These are phyloP conservation scores for Pandemis cinnamomeana DNA, from an alignment of 2,888 invertebrate species.

Conservation along the genomic window DNA sequence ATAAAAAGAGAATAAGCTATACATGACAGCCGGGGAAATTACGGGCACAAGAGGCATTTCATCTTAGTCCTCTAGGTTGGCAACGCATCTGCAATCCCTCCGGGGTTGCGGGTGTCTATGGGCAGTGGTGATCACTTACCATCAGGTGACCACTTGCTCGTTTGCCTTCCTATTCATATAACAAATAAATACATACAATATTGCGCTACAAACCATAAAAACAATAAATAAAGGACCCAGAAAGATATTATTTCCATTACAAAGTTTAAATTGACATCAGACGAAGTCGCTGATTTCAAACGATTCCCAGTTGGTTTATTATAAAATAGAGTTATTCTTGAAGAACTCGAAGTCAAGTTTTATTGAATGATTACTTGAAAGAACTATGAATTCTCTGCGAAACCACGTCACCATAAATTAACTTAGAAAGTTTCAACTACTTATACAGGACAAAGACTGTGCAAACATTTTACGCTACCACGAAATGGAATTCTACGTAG, in stretches of 20 bases:
- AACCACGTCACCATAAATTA: background rate
- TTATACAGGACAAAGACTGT: background rate
- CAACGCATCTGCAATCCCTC: too few species aligned
- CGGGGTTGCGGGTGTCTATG: too few species aligned
- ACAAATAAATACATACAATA: too few species aligned
- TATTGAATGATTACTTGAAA: constrained; percentile 20
- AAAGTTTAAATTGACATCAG: constrained; percentile 18
- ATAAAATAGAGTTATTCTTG: constrained; percentile 14
- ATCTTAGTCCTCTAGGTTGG: too few species aligned
- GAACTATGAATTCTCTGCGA: constrained; percentile 1
- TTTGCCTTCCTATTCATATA: too few species aligned
- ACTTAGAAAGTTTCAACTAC: background rate
- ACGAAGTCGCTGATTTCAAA: background rate
- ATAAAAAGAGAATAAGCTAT: too few species aligned
- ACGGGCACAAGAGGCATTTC: too few species aligned
- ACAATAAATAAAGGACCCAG: background rate
- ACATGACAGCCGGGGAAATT: too few species aligned
- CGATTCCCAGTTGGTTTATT: constrained; percentile 5
- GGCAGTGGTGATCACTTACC: too few species aligned
- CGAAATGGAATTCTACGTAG: background rate
- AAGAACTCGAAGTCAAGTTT: constrained; percentile 10
- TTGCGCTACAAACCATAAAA: too few species aligned
- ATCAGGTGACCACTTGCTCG: too few species aligned
- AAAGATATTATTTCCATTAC: constrained; percentile 2
- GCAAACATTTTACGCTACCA: background rate